Base-by-base conservation (phyloP, 2,888 invertebrate genomes). In the Leptopilina syphax region DNA sequence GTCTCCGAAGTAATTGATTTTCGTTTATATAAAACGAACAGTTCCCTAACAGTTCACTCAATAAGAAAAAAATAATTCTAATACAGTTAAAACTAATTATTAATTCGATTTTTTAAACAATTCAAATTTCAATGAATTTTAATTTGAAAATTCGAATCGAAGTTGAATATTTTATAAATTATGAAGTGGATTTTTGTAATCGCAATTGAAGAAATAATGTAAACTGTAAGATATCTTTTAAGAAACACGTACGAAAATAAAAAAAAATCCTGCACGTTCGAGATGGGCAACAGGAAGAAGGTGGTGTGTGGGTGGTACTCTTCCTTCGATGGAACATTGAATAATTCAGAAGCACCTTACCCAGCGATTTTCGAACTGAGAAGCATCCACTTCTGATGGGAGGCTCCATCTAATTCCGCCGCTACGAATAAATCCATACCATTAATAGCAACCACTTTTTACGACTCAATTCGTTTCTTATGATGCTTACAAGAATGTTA, bases 261-360 rank as follows among this genome's bases (percentile, higher is more conserved):
- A 68, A 63, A 63, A 63, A 63, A 63, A 63, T 63, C 63, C 34
- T 18, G 34, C 41, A 77, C 77, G 34, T 70, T 77, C 63, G 34
- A 9, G 47, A 34, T 68, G 79, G 57, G 24, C 41, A 79, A 79
- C 73, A 78, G 70, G 27, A 70, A 50, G 18, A 27, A 12, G 13
- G 18, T 67, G 10, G 44, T n/a, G n/a, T 13, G 77, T 70, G 81
- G 84, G 83, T 81, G 85, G 85, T 84, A 86, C 85, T 87, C 86
- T 86, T 85, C 84, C 84, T 86, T 89, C 88, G 88, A 86, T 85
- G 84, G 82, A 84, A 86, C 86, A 88, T 87, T 89, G 89, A 89
- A 89, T 89, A 88, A 89, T 89, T 89, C 89, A 89, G 83, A 86
- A 86, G 85, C 89, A 84, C 85, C 88, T 87, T 87, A 87, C 85